These are phyloP conservation scores for Drosophila pseudoananassae DNA, from an alignment of 1,140 invertebrate species.

Conservation along the genomic window DNA sequence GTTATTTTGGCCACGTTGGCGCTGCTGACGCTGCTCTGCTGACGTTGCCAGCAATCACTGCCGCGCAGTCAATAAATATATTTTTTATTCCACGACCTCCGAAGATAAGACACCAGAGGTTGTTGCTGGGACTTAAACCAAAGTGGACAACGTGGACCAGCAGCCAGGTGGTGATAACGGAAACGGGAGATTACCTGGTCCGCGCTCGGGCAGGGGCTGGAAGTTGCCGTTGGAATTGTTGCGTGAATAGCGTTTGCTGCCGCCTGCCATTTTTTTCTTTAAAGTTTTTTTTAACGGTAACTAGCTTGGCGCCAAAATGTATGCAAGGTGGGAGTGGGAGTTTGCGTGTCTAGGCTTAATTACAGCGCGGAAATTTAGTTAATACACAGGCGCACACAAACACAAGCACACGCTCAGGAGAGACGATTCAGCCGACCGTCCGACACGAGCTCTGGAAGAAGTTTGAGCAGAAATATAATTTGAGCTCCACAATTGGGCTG, in stretches of 20 bases:
- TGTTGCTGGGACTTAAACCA: conserved; percentile 8
- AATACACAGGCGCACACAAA: conserved; percentile 27
- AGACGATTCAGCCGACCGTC: conserved; percentile 73
- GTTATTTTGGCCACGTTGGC: conserved; percentile 67
- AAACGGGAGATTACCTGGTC: conserved; percentile 78
- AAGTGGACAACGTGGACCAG: conserved; percentile 48
- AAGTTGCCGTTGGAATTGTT: conserved; percentile 80
- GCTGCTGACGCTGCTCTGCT: conserved; percentile 41
- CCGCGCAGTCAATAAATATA: conserved; percentile 24
- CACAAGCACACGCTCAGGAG: conserved; percentile 2
- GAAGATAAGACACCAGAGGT: conserved; percentile 39
- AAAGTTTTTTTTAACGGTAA: conserved; percentile 20
- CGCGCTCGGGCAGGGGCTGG: conserved; percentile 79
- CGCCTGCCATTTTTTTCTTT: conserved; percentile 69
- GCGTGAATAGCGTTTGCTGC: conserved; percentile 79
- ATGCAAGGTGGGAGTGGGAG: conserved; percentile 46
- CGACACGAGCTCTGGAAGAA: conserved; percentile 74
- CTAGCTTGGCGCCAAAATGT: conserved; percentile 69
- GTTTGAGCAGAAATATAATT: conserved; percentile 72
- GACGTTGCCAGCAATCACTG: conserved; percentile 62
- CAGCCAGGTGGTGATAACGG: conserved; percentile 20
- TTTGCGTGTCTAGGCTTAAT: conserved; percentile 68
- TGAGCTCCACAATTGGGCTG: conserved; percentile 52
- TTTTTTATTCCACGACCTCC: conserved; percentile 35
- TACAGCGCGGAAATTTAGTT: conserved; percentile 49